Conservation (phyloP, 2,113 vertebrate species). For the Dasyprocta punctata region DNA sequence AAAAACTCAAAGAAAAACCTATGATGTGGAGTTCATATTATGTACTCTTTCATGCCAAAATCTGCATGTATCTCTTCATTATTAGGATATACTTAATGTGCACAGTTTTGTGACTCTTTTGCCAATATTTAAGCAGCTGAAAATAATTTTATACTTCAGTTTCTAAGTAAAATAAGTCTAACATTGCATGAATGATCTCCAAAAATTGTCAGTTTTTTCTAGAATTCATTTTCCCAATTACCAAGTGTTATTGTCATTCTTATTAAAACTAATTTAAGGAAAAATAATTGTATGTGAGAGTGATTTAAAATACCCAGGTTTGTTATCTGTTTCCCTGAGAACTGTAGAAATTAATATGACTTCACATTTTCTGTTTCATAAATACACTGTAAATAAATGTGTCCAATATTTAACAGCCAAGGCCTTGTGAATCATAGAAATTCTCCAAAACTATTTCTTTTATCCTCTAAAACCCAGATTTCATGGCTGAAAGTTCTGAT, state of each 20-base stretch:
- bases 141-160: constrained; percentile 20
- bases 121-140: neutral
- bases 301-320: constrained; percentile 30
- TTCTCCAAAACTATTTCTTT: neutral
- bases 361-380: constrained; percentile 46
- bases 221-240: neutral
- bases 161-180: neutral
- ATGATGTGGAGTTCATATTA: neutral
- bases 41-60: neutral
- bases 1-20: neutral
- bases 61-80: neutral
- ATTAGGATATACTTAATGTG: constrained; percentile 5
- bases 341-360: constrained; percentile 15
- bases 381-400: constrained; percentile 9
- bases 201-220: neutral
- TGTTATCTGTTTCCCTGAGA: neutral
- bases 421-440: neutral
- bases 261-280: constrained; percentile 12
- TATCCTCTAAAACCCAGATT: neutral
- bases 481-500: neutral
- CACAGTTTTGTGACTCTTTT: neutral
- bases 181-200: neutral
- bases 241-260: neutral
- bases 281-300: constrained; percentile 27
- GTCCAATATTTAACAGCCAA: neutral